These are phyloP conservation scores for Gasteruption jaculator DNA, from an alignment of 2,888 invertebrate genomes.

Conservation along the genomic window DNA sequence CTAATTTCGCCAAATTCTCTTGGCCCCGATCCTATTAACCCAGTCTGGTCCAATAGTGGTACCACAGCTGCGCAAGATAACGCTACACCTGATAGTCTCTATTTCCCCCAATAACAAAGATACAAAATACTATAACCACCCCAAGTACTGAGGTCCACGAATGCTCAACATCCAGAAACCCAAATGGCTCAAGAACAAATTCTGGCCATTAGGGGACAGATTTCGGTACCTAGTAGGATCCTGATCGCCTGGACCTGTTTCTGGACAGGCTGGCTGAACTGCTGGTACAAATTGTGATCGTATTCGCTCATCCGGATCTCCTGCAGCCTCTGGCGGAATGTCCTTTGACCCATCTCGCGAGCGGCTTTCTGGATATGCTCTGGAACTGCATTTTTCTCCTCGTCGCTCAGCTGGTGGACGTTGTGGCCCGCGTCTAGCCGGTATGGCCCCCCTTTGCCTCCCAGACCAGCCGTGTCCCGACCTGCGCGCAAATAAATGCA, in stretches of 20 bases:
- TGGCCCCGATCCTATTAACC: too few relatives aligned
- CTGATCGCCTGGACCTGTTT: conserved; percentile 82
- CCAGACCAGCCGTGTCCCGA: conserved; percentile 90
- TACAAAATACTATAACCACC: too few relatives aligned
- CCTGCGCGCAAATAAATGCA: conserved; percentile 29
- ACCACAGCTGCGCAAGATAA: too few relatives aligned
- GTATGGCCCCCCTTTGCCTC: conserved; percentile 95
- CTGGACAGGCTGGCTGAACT: conserved; percentile 72
- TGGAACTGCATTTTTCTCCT: conserved; percentile 85
- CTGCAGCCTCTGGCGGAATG: conserved; percentile 78
- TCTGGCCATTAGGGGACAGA: too few relatives aligned
- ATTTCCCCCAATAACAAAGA: too few relatives aligned
- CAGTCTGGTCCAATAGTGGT: too few relatives aligned
- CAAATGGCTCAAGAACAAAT: background rate
- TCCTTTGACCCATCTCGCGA: conserved; percentile 86
- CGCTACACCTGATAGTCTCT: too few relatives aligned
- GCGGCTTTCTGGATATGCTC: conserved; percentile 86
- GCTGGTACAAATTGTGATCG: conserved; percentile 82
- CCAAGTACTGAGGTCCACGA: too few relatives aligned
- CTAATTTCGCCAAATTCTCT: too few relatives aligned
- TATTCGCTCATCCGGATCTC: conserved; percentile 95
- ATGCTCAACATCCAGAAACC: too few relatives aligned
- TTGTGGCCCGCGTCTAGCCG: conserved; percentile 89
- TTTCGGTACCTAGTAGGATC: conserved; percentile 78
- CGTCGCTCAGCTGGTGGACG: conserved; percentile 87